phyloP scores from a whole-genome alignment of 2,113 vertebrate species.

The Gila orcuttii region DNA sequence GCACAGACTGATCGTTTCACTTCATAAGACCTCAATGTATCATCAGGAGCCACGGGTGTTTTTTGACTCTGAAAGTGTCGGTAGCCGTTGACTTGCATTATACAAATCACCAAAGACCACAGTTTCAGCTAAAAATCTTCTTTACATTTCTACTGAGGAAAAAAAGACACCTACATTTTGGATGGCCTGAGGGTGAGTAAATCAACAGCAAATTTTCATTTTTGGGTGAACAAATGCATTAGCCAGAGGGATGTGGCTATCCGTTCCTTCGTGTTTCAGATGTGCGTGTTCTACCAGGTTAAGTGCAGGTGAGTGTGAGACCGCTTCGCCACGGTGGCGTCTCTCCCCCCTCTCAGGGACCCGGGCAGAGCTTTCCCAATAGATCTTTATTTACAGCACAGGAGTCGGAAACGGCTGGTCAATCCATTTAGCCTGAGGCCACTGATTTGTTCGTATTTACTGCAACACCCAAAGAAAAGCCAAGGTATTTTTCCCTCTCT shows the following conservation, averaged over 20 bases:
- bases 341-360: constrained; percentile 64
- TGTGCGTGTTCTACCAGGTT: neutral
- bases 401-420: constrained; percentile 83
- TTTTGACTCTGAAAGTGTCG: no score
- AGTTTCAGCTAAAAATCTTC: no score
- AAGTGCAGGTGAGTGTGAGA: constrained; percentile 36
- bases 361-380: constrained; percentile 73
- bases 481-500: constrained; percentile 80
- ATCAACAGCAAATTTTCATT: no score
- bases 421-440: constrained; percentile 90
- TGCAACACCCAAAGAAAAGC: constrained; percentile 82
- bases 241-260: neutral
- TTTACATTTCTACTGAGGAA: no score
- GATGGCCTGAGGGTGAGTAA: no score
- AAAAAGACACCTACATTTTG: no score
- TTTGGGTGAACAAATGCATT: neutral
- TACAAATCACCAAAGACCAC: no score
- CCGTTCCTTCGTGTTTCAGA: neutral
- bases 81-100: no score
- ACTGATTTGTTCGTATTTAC: constrained; percentile 87
- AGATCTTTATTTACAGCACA: constrained; percentile 84
- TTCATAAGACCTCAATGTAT: no score
- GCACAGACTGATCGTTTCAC: no score
- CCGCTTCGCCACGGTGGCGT: constrained; percentile 45
- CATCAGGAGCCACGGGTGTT: no score